A percentile compares a stretch with the other conserved stretches of the same genome.
phyloP scores from a whole-genome alignment of 2,797 vertebrate genomes.

The Pterois miles region DNA sequence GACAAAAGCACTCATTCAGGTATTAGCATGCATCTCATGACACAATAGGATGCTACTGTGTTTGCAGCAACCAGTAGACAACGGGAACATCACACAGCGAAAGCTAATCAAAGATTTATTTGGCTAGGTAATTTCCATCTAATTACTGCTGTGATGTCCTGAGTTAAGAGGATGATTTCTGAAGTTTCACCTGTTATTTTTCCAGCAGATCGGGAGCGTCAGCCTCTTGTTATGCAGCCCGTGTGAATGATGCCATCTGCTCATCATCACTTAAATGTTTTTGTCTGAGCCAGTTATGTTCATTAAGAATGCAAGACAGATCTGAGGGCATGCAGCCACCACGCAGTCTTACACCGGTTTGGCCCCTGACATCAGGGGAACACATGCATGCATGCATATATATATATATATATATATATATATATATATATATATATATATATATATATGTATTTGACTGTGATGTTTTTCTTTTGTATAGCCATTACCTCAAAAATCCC shows the following conservation, averaged over 20 bases:
- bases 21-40: conserved; percentile 26
- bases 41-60: conserved; percentile 32
- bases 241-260: conserved; percentile 77
- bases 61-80: conserved; percentile 43
- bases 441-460: too few relatives aligned
- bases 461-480: too few relatives aligned
- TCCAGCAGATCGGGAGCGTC: conserved; percentile 28
- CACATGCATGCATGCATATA: too few relatives aligned
- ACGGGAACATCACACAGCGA: conserved; percentile 49
- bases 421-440: too few relatives aligned
- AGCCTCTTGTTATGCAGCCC: conserved; percentile 63
- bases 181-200: conserved; percentile 67
- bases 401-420: too few relatives aligned
- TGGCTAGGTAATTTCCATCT: conserved; percentile 67
- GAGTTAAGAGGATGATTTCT: conserved; percentile 61
- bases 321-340: conserved; percentile 45
- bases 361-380: conserved; percentile 21
- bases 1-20: conserved; percentile 13
- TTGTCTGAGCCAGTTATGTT: conserved; percentile 74
- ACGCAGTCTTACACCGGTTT: conserved; percentile 37
- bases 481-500: too few relatives aligned
- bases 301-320: conserved; percentile 68
- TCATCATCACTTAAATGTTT: conserved; percentile 80
- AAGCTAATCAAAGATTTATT: conserved; percentile 73
- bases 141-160: conserved; percentile 63